Evolutionary conservation across 2,888 invertebrate genomes (phyloP).

Genomic region (Ophonus ardosiacus): DNA sequence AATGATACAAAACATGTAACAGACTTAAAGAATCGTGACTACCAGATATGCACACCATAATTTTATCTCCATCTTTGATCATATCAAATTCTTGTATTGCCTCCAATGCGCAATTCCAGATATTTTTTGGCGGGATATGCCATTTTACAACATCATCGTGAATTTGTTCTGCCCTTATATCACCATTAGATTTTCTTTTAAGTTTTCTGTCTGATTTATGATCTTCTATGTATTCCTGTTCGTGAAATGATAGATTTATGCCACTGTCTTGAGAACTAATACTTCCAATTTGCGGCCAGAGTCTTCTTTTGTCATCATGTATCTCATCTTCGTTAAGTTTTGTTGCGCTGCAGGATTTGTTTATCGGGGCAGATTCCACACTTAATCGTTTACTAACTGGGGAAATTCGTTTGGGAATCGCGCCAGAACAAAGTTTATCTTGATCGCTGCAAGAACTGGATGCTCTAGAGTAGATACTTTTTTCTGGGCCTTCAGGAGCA

Average conservation of each 20-base stretch:
- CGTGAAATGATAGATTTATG: conserved; percentile 85
- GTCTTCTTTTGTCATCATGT: conserved; percentile 77
- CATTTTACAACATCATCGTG: conserved; percentile 76
- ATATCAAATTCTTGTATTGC: conserved; percentile 90
- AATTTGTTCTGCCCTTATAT: conserved; percentile 46
- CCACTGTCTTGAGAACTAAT: conserved; percentile 88
- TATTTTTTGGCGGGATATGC: conserved; percentile 87
- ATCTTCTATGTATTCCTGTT: conserved; percentile 77
- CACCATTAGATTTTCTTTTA: conserved; percentile 53
- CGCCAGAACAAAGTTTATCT: conserved; percentile 67
- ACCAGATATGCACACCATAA: conserved; percentile 91
- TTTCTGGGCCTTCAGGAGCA: conserved; percentile 72
- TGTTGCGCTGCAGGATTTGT: conserved; percentile 79
- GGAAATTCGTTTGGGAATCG: conserved; percentile 69
- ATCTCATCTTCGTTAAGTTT: conserved; percentile 81
- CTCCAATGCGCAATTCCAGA: conserved; percentile 90
- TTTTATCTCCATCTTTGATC: conserved; percentile 89
- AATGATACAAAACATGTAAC: conserved; percentile 90
- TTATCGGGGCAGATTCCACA: conserved; percentile 73
- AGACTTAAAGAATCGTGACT: conserved; percentile 91
- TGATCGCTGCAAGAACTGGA: conserved; percentile 72
- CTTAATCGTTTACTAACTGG: conserved; percentile 70
- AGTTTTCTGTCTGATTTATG: conserved; percentile 66
- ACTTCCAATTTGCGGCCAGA: conserved; percentile 83
- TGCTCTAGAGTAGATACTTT: conserved; percentile 71